Evolutionary conservation across 1,140 invertebrate species (phyloP), one percentile per base, ranked within the genome.

Genomic region (Heterodera carotae): DNA sequence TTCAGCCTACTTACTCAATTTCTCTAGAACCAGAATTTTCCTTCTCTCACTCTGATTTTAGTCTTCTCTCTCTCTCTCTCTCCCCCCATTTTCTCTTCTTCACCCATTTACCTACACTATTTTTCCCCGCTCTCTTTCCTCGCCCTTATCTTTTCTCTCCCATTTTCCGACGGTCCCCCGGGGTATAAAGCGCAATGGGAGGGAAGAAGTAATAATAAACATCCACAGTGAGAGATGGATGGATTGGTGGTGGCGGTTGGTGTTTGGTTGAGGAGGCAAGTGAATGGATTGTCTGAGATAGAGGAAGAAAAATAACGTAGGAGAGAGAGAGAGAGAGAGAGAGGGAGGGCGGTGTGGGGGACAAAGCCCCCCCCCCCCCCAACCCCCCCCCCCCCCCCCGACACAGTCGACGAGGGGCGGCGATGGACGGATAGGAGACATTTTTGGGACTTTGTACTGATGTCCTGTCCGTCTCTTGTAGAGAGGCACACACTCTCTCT

Each of bases 111-210:
- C 0, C 12, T 43, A 6, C 39, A 43, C 12, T 12, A 43, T 43
- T 43, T 43, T 39, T 43, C 12, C 39, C 6, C 12, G 39, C 39
- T 12, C 39, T 18, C 31, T 33, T 33, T 67, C n/a, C n/a, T 0
- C 66, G 22, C 68, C 8, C 34, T 69, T 4, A 69, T 18, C 34
- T 69, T 33, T 69, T 18, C 27, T 36, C 31, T 15, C 7, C 22
- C 29, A 36, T 69, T 69, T 15, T 69, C 68, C 53, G 39, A 27
- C 18, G 29, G 39, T 27, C 53, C 68, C 39, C 53, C 53, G 53
- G 53, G 53, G 39, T 34, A 53, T 15, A 53, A 53, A 7, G 3
- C 2, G 15, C 15, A 15, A 4, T 8, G 48, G 48, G 48, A 22
- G 48, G 48, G 48, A 53, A 53, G 48, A 22, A 53, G 48, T 53